Conservation (phyloP, 2,797 vertebrate genomes). For the Remorina albescens region DNA sequence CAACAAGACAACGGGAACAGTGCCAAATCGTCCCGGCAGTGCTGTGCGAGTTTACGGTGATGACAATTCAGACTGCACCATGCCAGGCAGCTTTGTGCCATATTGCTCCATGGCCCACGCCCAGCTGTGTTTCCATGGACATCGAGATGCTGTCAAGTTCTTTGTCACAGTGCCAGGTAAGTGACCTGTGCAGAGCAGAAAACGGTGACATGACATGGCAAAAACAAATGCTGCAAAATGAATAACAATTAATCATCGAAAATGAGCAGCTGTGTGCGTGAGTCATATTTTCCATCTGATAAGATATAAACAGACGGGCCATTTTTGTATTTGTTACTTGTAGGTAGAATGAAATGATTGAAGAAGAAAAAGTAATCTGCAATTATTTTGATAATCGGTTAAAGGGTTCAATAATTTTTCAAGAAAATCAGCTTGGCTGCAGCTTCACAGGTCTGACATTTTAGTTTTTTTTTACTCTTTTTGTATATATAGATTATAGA, state of each 20-base stretch:
- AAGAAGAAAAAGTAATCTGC: not conserved
- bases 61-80: constrained; percentile 84
- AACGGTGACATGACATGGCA: not conserved
- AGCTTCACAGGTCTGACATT: not conserved
- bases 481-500: not conserved
- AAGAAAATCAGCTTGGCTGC: not conserved
- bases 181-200: not conserved
- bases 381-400: no score
- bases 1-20: constrained; percentile 77
- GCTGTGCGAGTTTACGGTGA: constrained; percentile 94
- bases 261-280: not conserved
- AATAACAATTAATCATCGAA: not conserved
- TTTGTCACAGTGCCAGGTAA: constrained; percentile 95
- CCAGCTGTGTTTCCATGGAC: constrained; percentile 97
- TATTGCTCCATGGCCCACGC: constrained; percentile 99
- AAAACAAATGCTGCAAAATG: not conserved
- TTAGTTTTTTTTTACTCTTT: not conserved
- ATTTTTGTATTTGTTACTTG: not conserved
- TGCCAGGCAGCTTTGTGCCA: constrained; percentile 90
- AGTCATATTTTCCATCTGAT: not conserved
- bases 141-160: constrained; percentile 96
- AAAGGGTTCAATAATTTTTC: not conserved
- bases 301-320: not conserved
- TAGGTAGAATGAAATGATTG: not conserved
- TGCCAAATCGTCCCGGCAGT: constrained; percentile 86